phyloP scores from a whole-genome alignment of 2,888 invertebrate species.

The Scrobipalpa atriplicella region DNA sequence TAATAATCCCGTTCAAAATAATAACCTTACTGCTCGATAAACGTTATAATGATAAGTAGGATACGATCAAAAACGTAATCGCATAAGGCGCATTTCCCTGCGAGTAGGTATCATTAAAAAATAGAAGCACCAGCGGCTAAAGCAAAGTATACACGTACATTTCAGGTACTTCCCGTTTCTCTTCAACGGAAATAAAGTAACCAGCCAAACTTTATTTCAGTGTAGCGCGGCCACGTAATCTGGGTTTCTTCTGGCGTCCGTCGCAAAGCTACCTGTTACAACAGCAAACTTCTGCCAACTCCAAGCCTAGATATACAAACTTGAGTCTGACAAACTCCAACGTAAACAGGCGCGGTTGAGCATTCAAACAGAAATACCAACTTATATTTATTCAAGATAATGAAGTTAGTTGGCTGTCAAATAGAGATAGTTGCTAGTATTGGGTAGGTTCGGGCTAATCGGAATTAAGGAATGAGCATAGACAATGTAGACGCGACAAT shows the following conservation, averaged over 20 bases:
- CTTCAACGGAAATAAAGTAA: not conserved
- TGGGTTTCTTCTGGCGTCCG: constrained; percentile 35
- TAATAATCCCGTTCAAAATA: too few relatives aligned
- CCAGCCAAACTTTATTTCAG: not conserved
- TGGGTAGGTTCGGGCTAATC: constrained; percentile 68
- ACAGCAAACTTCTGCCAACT: constrained; percentile 46
- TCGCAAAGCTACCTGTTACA: constrained; percentile 41
- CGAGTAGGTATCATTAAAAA: too few relatives aligned
- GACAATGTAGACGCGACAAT: constrained; percentile 82
- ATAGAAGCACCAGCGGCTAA: too few relatives aligned
- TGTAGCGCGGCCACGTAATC: constrained; percentile 12
- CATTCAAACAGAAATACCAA: constrained; percentile 38
- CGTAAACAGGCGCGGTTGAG: constrained; percentile 44
- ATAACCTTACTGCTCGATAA: too few relatives aligned
- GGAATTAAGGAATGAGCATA: constrained; percentile 77
- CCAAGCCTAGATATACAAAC: constrained; percentile 46
- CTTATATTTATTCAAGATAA: constrained; percentile 38
- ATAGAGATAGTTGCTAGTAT: constrained; percentile 33
- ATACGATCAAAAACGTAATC: too few relatives aligned
- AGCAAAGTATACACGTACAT: too few relatives aligned
- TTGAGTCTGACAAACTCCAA: constrained; percentile 48
- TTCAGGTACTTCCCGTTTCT: not conserved
- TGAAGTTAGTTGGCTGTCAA: constrained; percentile 30
- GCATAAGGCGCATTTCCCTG: too few relatives aligned
- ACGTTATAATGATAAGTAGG: too few relatives aligned